Conservation (phyloP, 2,797 vertebrate genomes). For the Alcedo atthis region DNA sequence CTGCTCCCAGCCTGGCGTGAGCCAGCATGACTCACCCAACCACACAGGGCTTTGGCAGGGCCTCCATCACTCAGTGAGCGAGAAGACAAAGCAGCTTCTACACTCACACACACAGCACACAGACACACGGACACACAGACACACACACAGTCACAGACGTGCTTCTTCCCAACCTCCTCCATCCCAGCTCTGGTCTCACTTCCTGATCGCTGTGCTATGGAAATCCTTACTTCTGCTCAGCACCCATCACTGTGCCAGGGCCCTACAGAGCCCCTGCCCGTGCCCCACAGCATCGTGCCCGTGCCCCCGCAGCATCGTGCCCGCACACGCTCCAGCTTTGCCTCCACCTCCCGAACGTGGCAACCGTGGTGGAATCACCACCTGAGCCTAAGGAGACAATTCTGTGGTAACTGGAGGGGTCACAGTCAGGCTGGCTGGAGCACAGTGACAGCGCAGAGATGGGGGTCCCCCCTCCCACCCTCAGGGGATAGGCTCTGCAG, state of each 20-base stretch:
- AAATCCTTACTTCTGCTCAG: rapidly evolving
- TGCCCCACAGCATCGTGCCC: background rate
- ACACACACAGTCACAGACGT: too few relatives aligned
- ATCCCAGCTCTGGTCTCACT: background rate
- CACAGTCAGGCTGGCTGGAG: background rate
- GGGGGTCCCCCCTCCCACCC: background rate
- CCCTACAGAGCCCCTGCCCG: background rate
- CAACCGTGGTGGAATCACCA: background rate
- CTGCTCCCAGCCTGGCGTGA: conserved; percentile 3
- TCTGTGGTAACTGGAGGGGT: rapidly evolving
- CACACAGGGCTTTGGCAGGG: background rate
- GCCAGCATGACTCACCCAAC: background rate
- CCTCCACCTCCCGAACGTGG: background rate
- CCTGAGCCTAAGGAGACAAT: background rate
- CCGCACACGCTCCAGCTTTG: background rate
- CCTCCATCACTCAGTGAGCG: background rate
- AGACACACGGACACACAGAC: background rate
- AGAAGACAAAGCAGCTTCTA: background rate
- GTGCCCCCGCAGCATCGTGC: background rate
- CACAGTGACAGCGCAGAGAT: rapidly evolving
- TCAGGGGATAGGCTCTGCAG: background rate
- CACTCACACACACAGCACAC: background rate
- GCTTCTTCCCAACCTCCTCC: background rate
- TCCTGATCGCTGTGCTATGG: rapidly evolving
- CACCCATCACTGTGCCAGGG: background rate